Percentiles rank a stretch among this genome's conserved stretches.
Evolutionary conservation across 2,888 invertebrate species (phyloP).

Genomic region (Eurytoma adleriae): DNA sequence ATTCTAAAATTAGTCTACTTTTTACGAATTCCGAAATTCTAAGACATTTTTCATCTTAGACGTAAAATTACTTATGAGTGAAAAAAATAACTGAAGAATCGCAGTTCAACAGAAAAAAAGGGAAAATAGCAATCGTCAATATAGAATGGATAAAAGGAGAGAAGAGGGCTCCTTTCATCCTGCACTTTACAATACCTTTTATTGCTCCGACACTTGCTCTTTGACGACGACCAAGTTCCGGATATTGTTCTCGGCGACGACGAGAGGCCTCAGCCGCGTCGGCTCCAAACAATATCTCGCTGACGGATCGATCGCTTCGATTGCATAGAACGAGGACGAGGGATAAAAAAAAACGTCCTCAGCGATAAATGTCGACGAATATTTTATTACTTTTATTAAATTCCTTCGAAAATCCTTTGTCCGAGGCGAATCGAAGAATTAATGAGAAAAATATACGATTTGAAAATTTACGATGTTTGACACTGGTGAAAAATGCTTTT

Average conservation of each 20-base stretch:
- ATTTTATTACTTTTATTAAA: conserved; percentile 2
- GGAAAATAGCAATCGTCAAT: background rate
- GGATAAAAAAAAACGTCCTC: too few relatives aligned
- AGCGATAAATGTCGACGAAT: background rate
- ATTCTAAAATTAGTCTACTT: too few relatives aligned
- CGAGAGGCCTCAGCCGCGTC: background rate
- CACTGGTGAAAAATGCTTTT: too few relatives aligned
- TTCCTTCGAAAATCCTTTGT: background rate
- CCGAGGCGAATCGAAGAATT: background rate
- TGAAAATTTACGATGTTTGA: too few relatives aligned
- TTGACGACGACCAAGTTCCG: conserved; percentile 26
- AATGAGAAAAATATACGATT: too few relatives aligned
- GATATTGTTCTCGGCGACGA: conserved; percentile 30
- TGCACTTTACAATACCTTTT: conserved; percentile 35
- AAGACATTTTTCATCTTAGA: too few relatives aligned
- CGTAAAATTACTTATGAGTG: too few relatives aligned
- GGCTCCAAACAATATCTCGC: background rate
- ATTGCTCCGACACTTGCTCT: conserved; percentile 37
- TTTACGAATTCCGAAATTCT: too few relatives aligned
- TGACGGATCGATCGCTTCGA: background rate
- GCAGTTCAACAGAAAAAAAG: background rate
- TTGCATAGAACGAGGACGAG: background rate
- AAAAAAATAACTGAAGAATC: too few relatives aligned
- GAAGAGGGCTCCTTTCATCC: conserved; percentile 13
- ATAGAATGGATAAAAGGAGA: background rate